phyloP scores from a whole-genome alignment of 2,888 invertebrate genomes.

The Dermolepida albohirtum region DNA sequence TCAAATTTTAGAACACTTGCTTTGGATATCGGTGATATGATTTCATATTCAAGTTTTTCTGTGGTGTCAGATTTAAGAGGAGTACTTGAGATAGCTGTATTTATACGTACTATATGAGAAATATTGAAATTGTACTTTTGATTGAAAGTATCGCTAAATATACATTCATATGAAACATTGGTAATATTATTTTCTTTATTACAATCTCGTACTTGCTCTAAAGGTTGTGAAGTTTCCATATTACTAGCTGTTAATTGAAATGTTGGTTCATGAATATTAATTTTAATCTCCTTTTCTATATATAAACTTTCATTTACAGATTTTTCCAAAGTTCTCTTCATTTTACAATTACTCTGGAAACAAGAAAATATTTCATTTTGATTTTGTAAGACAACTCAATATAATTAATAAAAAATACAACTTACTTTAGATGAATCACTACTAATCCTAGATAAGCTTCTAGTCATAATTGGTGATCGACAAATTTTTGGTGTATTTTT shows the following conservation, averaged over 20 bases:
- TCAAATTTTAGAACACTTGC: neutral
- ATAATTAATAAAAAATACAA: neutral
- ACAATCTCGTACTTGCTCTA: neutral
- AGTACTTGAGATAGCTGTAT: neutral
- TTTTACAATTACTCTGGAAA: slow-evolving; percentile 3
- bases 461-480: slow-evolving; percentile 19
- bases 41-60: slow-evolving; percentile 3
- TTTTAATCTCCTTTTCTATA: slow-evolving; percentile 21
- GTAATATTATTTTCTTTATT: slow-evolving; percentile 2
- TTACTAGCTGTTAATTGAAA: neutral
- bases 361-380: neutral
- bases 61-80: neutral
- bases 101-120: no score
- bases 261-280: neutral
- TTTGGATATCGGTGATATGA: slow-evolving; percentile 24
- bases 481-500: neutral
- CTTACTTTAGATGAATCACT: neutral
- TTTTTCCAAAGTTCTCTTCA: slow-evolving; percentile 6
- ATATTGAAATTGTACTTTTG: slow-evolving; percentile 15
- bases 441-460: slow-evolving; percentile 5
- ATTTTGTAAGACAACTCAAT: slow-evolving; percentile 6
- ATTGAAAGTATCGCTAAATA: slow-evolving; percentile 30
- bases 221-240: slow-evolving; percentile 1
- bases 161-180: slow-evolving; percentile 9
- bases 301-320: slow-evolving; percentile 31